Evolutionary conservation across 2,888 invertebrate species (phyloP).

Genomic region (Philereme vetulata): DNA sequence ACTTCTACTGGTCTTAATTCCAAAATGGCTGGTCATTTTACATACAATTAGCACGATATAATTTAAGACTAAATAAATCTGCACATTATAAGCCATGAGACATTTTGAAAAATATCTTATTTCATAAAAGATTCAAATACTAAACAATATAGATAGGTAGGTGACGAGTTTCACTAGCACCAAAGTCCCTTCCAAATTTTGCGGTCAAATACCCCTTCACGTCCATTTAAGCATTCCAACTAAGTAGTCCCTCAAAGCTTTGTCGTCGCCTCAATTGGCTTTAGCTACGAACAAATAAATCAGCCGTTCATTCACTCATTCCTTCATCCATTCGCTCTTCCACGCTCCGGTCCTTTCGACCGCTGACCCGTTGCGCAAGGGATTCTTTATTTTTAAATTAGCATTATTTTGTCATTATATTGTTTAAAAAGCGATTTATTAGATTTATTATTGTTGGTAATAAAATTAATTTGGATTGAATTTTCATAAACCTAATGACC

Average conservation of each 20-base stretch:
- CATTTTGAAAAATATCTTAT: too few species aligned
- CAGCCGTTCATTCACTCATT: slow-evolving; percentile 61
- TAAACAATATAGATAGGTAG: slow-evolving; percentile 9
- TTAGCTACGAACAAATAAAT: slow-evolving; percentile 54
- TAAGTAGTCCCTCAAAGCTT: slow-evolving; percentile 67
- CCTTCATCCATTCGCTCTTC: slow-evolving; percentile 53
- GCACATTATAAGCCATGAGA: too few species aligned
- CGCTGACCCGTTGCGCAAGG: slow-evolving; percentile 45
- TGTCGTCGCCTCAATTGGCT: slow-evolving; percentile 65
- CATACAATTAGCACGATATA: too few species aligned
- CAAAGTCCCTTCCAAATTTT: slow-evolving; percentile 19
- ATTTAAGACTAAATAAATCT: too few species aligned
- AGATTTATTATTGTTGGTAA: slow-evolving; percentile 22
- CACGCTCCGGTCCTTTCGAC: slow-evolving; percentile 41
- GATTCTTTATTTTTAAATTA: slow-evolving; percentile 50
- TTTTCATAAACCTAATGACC: too few species aligned
- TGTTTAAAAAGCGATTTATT: slow-evolving; percentile 30
- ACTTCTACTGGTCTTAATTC: too few species aligned
- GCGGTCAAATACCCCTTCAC: slow-evolving; percentile 43
- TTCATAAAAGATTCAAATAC: neutral
- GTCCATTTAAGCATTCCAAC: slow-evolving; percentile 69
- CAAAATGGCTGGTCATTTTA: too few species aligned
- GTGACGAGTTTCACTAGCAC: slow-evolving; percentile 3
- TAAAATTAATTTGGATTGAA: slow-evolving; percentile 17
- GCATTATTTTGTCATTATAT: slow-evolving; percentile 37